Base-by-base conservation (phyloP, 2,888 invertebrate species). In the Lithophane semibrunnea region DNA sequence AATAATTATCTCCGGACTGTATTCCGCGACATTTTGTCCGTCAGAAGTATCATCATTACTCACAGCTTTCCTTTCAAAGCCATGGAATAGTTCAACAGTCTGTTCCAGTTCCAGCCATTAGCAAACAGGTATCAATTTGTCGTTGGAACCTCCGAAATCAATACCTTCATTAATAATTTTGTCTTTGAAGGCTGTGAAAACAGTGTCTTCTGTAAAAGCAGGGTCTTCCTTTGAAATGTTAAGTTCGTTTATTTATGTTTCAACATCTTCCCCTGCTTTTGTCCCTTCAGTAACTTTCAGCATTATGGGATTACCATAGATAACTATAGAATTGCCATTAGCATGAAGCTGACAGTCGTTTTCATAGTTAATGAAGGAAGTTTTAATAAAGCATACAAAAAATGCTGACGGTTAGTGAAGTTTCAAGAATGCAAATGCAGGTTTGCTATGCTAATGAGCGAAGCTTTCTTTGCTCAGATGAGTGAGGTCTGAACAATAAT, bases 371-470 rank as follows among this genome's bases (percentile, higher is more conserved):
- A 87, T 79, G 74, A 80, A 84, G 66, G 66, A 85, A 87, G 79
- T 85, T 86, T 83, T 75, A 82, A 75, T 82, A 83, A 85, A 84
- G 74, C 78, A 80, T 70, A 79, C 52, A 82, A 83, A 86, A 78
- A 84, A 85, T 16, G 65, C 75, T 75, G 71, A 73, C 54, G 18
- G 52, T 66, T 75, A 73, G 29, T 73, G 52, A 86, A 85, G 75
- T 83, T 85, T 78, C 67, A 80, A 83, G 84, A 88, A 90, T 91
- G 88, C 88, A 88, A 90, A 89, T 89, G 83, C 86, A 83, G 63
- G 74, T 88, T 86, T 79, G 71, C 80, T 85, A 88, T 89, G 86
- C 67, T 86, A 89, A 91, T 89, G 82, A 89, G 83, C 71, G 44
- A 74, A 83, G 83, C 49, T 79, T 79, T 70, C 69, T 79, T 84